Percentiles rank a stretch among this genome's conserved stretches.
phyloP scores from a whole-genome alignment of 2,888 invertebrate species.

The Drosophila fungiperda region DNA sequence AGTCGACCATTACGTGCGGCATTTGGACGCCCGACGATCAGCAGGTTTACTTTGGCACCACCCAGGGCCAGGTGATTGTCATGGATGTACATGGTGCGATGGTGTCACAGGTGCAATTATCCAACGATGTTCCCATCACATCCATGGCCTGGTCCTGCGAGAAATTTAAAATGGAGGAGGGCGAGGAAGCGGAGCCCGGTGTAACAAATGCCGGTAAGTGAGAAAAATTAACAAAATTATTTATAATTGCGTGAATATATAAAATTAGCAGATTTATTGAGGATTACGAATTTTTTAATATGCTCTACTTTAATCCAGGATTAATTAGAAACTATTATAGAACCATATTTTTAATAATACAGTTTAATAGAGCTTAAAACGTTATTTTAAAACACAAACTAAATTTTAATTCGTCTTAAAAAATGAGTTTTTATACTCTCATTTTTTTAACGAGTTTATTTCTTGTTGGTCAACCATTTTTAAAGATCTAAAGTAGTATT shows the following conservation, averaged over 20 bases:
- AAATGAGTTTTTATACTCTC: background rate
- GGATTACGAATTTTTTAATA: background rate
- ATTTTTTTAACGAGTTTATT: background rate
- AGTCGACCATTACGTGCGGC: slow-evolving; percentile 97
- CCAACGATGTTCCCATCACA: slow-evolving; percentile 93
- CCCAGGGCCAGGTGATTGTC: slow-evolving; percentile 96
- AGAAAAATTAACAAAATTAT: background rate
- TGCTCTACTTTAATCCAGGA: background rate
- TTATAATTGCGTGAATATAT: background rate
- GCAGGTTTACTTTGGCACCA: slow-evolving; percentile 98
- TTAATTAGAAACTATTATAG: background rate
- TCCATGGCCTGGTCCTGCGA: slow-evolving; percentile 99
- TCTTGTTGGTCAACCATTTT: background rate
- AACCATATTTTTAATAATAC: background rate
- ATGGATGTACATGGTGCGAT: slow-evolving; percentile 99
- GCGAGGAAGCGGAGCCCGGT: slow-evolving; percentile 89
- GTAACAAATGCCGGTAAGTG: slow-evolving; percentile 86
- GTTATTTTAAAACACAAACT: background rate
- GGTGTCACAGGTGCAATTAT: slow-evolving; percentile 96
- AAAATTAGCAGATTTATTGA: background rate
- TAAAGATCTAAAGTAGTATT: background rate
- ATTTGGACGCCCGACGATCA: slow-evolving; percentile 99
- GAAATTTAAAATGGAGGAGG: slow-evolving; percentile 99
- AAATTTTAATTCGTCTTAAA: background rate
- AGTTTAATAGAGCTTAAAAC: background rate